Conservation (phyloP, 2,888 invertebrate genomes). For the Odontomyia ornata region DNA sequence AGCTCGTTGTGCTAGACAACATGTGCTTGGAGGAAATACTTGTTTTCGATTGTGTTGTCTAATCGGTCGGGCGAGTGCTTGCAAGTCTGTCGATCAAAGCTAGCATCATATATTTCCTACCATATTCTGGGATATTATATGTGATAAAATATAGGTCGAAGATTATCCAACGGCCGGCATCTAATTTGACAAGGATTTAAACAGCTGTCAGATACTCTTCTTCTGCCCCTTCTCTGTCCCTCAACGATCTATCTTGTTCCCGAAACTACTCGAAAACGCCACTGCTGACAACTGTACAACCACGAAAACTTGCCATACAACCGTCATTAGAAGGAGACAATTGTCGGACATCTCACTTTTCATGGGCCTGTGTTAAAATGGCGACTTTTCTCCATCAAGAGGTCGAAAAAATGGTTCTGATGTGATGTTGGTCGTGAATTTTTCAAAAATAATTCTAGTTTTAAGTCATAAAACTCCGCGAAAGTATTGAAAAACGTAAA, state of each 20-base stretch:
- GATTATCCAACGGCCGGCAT: constrained; percentile 14
- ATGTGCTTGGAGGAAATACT: no score
- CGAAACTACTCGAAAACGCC: constrained; percentile 22
- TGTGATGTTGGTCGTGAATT: constrained; percentile 42
- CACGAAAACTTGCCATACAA: neutral
- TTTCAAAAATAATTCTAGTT: constrained; percentile 41
- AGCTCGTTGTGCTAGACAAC: no score
- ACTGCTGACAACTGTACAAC: constrained; percentile 29
- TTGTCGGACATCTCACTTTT: constrained; percentile 32
- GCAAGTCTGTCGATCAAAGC: no score
- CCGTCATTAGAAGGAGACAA: constrained; percentile 46
- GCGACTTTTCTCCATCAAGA: constrained; percentile 48
- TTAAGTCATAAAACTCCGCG: constrained; percentile 23
- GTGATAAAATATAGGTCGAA: constrained; percentile 5
- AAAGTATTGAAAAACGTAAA: neutral
- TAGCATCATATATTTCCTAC: no score
- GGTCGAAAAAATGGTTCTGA: constrained; percentile 32
- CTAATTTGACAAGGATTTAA: constrained; percentile 19
- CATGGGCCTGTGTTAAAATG: constrained; percentile 44
- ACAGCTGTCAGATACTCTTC: constrained; percentile 45
- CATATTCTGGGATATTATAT: neutral
- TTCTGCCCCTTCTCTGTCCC: neutral
- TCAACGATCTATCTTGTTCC: neutral
- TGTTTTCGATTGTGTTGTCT: no score
- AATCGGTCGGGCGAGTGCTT: no score